Conservation (phyloP, 2,113 vertebrate genomes). For the Daphoenositta chrysoptera region DNA sequence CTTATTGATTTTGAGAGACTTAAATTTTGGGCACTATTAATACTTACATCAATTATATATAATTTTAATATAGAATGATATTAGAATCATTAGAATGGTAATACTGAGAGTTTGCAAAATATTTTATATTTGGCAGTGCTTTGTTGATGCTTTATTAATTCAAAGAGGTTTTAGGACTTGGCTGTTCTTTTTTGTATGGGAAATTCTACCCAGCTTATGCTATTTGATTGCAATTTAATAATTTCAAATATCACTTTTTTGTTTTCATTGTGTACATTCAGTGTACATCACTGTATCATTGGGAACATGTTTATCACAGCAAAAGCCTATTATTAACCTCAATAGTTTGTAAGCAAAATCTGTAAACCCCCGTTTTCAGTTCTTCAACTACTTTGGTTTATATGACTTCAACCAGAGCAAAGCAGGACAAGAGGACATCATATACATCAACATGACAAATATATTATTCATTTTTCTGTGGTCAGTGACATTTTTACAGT, state of each 20-base stretch:
- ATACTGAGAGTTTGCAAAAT: not conserved
- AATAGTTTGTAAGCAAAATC: not conserved
- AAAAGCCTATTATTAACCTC: not conserved
- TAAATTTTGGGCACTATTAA: not conserved
- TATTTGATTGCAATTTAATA: not conserved
- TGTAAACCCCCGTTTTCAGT: not conserved
- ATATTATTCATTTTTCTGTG: not conserved
- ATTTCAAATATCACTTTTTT: not conserved
- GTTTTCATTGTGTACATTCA: not conserved
- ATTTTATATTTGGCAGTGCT: not conserved
- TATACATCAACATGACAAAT: not conserved
- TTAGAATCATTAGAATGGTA: not conserved
- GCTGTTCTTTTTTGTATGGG: not conserved
- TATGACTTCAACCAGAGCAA: not conserved
- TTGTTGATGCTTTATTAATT: not conserved
- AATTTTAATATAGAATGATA: not conserved
- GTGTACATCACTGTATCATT: not conserved
- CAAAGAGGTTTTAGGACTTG: not conserved
- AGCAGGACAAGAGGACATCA: not conserved
- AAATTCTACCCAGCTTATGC: not conserved
- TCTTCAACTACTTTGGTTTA: not conserved
- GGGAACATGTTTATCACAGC: not conserved
- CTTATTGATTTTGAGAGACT: conserved; percentile 19
- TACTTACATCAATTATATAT: not conserved
- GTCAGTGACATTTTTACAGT: not conserved